Conservation (phyloP, 2,888 invertebrate species). For the Syrphus vitripennis region DNA sequence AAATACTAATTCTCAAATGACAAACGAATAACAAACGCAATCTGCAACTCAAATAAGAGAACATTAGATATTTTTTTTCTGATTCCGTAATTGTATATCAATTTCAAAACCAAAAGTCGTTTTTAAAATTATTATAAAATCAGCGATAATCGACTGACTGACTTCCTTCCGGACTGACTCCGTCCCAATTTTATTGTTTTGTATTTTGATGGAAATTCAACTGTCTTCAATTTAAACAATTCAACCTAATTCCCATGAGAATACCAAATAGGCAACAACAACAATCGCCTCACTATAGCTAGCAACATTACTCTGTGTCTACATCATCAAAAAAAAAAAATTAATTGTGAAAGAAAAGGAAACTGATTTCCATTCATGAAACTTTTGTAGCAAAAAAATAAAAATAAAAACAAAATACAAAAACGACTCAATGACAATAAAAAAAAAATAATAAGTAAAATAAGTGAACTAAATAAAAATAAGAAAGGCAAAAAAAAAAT, state of each 20-base stretch:
- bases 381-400: slow-evolving; percentile 47
- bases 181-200: not conserved
- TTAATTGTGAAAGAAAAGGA: slow-evolving; percentile 52
- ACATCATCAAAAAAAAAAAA: not conserved
- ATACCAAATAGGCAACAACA: not conserved
- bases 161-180: slow-evolving; percentile 46
- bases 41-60: not conserved
- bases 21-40: not conserved
- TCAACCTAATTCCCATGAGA: slow-evolving; percentile 30
- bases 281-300: not conserved
- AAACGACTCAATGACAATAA: slow-evolving; percentile 1
- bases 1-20: not conserved
- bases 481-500: not conserved
- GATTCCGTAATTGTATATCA: slow-evolving; percentile 64
- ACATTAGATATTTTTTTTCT: not conserved
- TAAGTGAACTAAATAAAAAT: slow-evolving; percentile 10
- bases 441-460: slow-evolving; percentile 7
- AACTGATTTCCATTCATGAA: slow-evolving; percentile 67
- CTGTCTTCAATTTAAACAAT: slow-evolving; percentile 5
- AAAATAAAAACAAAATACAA: not conserved
- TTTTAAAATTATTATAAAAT: slow-evolving; percentile 1
- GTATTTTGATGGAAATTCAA: not conserved
- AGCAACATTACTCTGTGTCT: not conserved
- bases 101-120: slow-evolving; percentile 52
- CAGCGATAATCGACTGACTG: slow-evolving; percentile 30